Evolutionary conservation across 2,113 vertebrate genomes (phyloP), one percentile per base, ranked within the genome.

Genomic region (Thamnophis sirtalis): DNA sequence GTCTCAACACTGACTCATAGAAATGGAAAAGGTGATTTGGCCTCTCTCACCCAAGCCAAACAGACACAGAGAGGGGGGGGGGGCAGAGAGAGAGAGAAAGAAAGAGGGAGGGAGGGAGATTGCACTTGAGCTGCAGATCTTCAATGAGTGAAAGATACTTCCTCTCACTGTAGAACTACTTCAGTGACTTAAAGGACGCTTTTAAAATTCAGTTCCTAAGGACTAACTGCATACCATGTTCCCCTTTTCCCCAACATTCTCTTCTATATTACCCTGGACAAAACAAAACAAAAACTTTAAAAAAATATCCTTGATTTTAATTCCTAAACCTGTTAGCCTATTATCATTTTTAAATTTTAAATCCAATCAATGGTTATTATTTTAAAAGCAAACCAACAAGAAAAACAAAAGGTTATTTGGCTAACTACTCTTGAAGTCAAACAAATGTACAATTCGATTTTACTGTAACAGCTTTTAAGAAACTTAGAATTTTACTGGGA

Each of bases 311-410:
- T 28, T 89, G 38, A 92, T 93, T 87, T 50, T 9, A 33, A 91
- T 56, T 93, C 24, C n/a, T 89, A 60, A 94, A 93, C 90, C 88
- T 84, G 17, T 50, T 38, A 28, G 38, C 15, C 38, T 21, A 21
- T 53, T 73, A 26, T 80, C 13, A 84, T 85, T 50, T 10, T 88
- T 15, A 38, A 22, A 87, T 56, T 15, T 84, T 90, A 85, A 58
- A 43, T 89, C 24, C 63, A 92, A 24, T 17, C 56, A 55, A 73
- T 33, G 54, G 11, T 9, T 91, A 68, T 53, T n/a, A 68, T 80
- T 80, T 80, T 43, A 43, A 55, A 84, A 84, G 11, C 11, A 87
- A 24, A 48, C 15, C 6, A 48, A 33, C 17, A 80, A 87, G 49
- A 91, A 73, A 51, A 48, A 60, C 58, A 26, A 51, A 92, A 91